These are phyloP conservation scores for Philereme transversata DNA, from an alignment of 2,888 invertebrate genomes.

Conservation along the genomic window DNA sequence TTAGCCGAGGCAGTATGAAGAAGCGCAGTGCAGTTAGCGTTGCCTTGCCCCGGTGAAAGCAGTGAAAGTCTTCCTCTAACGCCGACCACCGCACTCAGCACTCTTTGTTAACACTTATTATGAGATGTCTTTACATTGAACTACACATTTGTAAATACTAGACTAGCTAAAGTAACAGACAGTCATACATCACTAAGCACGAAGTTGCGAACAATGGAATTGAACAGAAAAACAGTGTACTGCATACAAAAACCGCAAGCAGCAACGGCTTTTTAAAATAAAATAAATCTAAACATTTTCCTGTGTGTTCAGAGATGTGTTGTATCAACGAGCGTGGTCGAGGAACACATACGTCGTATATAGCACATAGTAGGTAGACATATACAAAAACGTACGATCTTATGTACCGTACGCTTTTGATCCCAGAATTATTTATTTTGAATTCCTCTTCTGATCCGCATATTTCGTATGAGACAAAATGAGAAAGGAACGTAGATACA, in stretches of 20 bases:
- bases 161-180: conserved; percentile 1
- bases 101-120: conserved; percentile 59
- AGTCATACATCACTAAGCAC: neutral
- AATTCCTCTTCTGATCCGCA: neutral
- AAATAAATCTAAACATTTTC: conserved; percentile 7
- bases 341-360: neutral
- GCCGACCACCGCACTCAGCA: conserved; percentile 45
- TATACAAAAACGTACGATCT: neutral
- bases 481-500: too few species aligned
- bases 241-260: conserved; percentile 4
- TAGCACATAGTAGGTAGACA: too few species aligned
- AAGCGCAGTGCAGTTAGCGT: conserved; percentile 59
- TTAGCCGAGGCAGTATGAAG: conserved; percentile 55
- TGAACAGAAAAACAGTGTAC: neutral
- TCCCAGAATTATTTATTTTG: neutral
- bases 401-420: neutral
- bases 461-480: neutral
- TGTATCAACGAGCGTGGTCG: neutral
- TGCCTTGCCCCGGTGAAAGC: conserved; percentile 74
- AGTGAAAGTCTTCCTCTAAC: conserved; percentile 71
- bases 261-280: conserved; percentile 4
- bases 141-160: conserved; percentile 2
- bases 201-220: too few species aligned
- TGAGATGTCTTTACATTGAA: conserved; percentile 40
- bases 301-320: neutral